Base-by-base conservation (phyloP, 2,797 vertebrate genomes). In the Nyctalus aviator region DNA sequence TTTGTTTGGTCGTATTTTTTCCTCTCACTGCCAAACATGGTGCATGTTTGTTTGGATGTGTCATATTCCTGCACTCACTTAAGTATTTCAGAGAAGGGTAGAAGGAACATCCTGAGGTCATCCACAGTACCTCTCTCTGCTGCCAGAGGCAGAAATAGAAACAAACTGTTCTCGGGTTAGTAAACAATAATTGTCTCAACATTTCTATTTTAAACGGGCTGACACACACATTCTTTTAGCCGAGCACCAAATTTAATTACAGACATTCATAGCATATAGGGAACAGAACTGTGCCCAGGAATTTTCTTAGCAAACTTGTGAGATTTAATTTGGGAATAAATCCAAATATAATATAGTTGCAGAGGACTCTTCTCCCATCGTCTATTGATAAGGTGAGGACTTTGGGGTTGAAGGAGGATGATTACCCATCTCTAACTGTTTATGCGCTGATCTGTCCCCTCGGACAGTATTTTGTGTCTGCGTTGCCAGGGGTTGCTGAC, bases 231-330 rank as follows among this genome's bases (percentile, higher is more conserved):
- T 72, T 95, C 55, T 90, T 97, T 93, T 95, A 59, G 37, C 55
- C 72, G 73, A 95, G 48, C 76, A 91, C 76, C 18, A 37, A 91
- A 91, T 86, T 97, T 97, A 96, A 90, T 96, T 94, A 95, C 87
- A 97, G 93, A 44, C 41, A 69, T 72, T 73, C 53, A 64, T 50
- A 94, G 69, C 93, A 90, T 92, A 75, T 23, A 86, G 0, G 89
- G 93, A 96, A 64, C 62, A 93, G 64, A 55, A 90, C 79, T 82
- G 2, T 87, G 79, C 53, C 59, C 1, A 0, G 82, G 48, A 96
- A 55, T 62, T 32, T 11, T 91, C 79, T 87, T 66, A 94, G 66
- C 95, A 95, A 66, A 84, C n/a, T 68, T 96, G 72, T 76, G 95
- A 94, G 75, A 23, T 95, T 96, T 71, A 64, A 48, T 86, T 87